These are phyloP conservation scores for Hybognathus amarus DNA, from an alignment of 2,797 vertebrate genomes.

Conservation along the genomic window DNA sequence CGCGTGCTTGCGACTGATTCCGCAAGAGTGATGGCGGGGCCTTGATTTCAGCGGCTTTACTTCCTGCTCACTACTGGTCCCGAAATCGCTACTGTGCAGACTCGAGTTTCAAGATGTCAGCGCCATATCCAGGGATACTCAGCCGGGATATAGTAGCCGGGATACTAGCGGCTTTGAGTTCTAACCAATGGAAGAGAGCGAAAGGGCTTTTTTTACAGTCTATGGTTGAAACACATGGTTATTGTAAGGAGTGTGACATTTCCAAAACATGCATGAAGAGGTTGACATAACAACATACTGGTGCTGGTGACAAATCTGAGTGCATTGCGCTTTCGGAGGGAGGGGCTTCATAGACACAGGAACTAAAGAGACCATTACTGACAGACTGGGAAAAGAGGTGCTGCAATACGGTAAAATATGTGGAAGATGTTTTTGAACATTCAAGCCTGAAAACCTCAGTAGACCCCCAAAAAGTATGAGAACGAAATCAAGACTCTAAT, in stretches of 20 bases:
- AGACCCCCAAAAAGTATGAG: background rate
- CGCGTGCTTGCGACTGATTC: too few species aligned
- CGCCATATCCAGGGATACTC: too few species aligned
- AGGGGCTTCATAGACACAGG: background rate
- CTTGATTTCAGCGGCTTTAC: too few species aligned
- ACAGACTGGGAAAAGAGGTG: background rate
- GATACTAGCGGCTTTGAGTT: too few species aligned
- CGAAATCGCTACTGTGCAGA: too few species aligned
- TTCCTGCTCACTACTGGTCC: too few species aligned
- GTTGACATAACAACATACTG: background rate
- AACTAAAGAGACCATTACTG: background rate
- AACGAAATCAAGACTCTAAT: background rate
- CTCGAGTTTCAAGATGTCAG: too few species aligned
- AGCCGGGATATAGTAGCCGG: too few species aligned
- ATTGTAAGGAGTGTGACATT: background rate
- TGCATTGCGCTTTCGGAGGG: background rate
- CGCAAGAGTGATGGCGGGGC: too few species aligned
- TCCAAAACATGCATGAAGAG: background rate
- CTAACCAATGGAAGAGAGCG: too few species aligned
- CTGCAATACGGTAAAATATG: background rate
- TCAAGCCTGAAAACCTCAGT: background rate
- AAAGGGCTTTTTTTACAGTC: too few species aligned
- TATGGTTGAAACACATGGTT: background rate
- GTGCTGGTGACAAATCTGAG: background rate
- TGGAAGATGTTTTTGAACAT: background rate